Conservation (phyloP, 1,140 invertebrate genomes). For the Neoseiulus cucumeris region DNA sequence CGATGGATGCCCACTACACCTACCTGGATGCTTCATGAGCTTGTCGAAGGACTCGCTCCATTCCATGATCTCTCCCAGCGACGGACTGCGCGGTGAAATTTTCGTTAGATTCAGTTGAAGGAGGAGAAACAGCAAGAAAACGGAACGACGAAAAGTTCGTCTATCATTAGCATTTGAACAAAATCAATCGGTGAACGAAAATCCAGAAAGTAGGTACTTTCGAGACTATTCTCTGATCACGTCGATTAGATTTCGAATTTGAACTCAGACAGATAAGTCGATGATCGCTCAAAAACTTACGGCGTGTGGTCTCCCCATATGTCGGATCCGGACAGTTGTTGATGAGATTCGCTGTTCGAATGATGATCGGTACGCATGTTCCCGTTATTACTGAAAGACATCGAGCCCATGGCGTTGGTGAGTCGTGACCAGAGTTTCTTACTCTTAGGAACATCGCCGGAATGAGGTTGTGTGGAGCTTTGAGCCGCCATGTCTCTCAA, state of each 20-base stretch:
- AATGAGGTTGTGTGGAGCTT: too few relatives aligned
- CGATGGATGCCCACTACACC: conserved; percentile 24
- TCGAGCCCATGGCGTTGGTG: background rate
- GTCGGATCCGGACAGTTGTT: background rate
- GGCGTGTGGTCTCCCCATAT: conserved; percentile 5
- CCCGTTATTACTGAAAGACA: conserved; percentile 9
- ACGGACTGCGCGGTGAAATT: conserved; percentile 39
- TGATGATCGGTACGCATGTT: conserved; percentile 7
- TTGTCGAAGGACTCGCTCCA: conserved; percentile 92
- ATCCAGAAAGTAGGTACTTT: too few relatives aligned
- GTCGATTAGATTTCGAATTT: too few relatives aligned
- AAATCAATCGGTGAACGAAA: too few relatives aligned
- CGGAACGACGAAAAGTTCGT: too few relatives aligned
- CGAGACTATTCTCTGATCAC: too few relatives aligned
- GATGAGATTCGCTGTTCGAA: background rate
- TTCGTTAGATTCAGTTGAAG: too few relatives aligned
- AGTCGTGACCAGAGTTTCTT: background rate
- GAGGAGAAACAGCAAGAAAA: too few relatives aligned
- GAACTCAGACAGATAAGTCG: too few relatives aligned
- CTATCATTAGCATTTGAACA: too few relatives aligned
- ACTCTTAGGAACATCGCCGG: background rate
- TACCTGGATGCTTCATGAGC: conserved; percentile 70
- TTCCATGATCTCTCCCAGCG: conserved; percentile 70
- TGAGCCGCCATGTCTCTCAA: too few relatives aligned
- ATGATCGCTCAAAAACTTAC: background rate